phyloP scores from a whole-genome alignment of 37 sponge, comb jelly and placozoan species.

The Theonella swinhoei region DNA sequence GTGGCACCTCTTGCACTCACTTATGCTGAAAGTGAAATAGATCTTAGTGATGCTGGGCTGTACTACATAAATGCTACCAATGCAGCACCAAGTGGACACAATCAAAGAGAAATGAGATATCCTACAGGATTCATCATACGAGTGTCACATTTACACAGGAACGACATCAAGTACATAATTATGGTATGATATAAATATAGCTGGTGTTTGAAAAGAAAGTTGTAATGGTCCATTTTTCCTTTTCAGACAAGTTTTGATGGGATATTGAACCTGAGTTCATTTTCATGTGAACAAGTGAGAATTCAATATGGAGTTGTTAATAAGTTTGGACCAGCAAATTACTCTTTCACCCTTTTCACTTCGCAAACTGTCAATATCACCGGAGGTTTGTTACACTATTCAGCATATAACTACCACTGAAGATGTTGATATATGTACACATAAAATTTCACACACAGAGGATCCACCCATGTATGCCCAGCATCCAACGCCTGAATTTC shows the following conservation, averaged over 20 bases:
- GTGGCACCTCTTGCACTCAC: background rate
- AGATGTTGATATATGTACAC: background rate
- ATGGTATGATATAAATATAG: background rate
- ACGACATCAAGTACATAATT: conserved; percentile 10
- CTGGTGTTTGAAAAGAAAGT: too few relatives aligned
- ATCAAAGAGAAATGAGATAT: background rate
- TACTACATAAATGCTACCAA: conserved; percentile 25
- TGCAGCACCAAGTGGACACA: background rate
- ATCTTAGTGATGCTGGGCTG: conserved; percentile 5
- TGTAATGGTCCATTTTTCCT: background rate
- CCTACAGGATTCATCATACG: conserved; percentile 28
- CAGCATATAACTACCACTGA: background rate
- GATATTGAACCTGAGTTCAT: conserved; percentile 13
- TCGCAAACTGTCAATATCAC: background rate
- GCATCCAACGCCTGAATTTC: background rate
- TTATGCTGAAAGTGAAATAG: too few relatives aligned
- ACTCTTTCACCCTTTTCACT: background rate
- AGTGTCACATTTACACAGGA: background rate
- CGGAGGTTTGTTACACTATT: conserved; percentile 20
- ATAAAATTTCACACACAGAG: background rate
- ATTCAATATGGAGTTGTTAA: conserved; percentile 27
- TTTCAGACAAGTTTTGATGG: conserved; percentile 26
- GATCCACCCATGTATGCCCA: background rate
- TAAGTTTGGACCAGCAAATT: conserved; percentile 3
- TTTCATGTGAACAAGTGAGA: conserved; percentile 10